Percentiles rank a stretch among this genome's conserved stretches.
These are phyloP conservation scores for Caranx melampygus DNA, from an alignment of 2,113 vertebrate species.

Conservation along the genomic window DNA sequence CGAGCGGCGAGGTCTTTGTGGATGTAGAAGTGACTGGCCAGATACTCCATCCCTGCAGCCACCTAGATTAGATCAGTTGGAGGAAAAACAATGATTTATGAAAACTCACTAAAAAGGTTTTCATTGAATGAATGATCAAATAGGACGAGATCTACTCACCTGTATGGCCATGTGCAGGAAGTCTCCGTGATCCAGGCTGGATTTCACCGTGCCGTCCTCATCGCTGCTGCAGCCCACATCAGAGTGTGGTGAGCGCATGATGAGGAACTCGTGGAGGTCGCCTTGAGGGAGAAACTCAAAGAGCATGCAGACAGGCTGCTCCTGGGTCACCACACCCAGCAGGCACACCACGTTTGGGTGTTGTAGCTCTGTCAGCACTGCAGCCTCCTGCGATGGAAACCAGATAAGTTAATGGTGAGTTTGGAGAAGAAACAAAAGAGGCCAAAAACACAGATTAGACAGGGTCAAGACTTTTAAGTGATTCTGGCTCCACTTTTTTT, in stretches of 20 bases:
- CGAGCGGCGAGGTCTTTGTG: conserved; percentile 97
- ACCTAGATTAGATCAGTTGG: conserved; percentile 74
- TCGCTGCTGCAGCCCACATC: conserved; percentile 98
- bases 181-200: conserved; percentile 95
- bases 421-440: background rate
- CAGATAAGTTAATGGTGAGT: background rate
- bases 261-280: conserved; percentile 98
- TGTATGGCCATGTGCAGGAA: conserved; percentile 95
- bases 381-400: conserved; percentile 82
- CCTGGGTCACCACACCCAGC: conserved; percentile 94
- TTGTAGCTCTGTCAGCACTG: conserved; percentile 92
- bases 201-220: conserved; percentile 96
- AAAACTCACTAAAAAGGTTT: background rate
- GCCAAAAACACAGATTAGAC: too few species aligned
- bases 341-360: conserved; percentile 96
- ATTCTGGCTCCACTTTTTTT: background rate
- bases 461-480: too few species aligned
- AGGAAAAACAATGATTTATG: conserved; percentile 1
- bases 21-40: conserved; percentile 92
- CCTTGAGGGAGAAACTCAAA: conserved; percentile 96
- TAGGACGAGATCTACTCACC: conserved; percentile 33
- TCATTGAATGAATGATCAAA: too few species aligned
- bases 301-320: conserved; percentile 95
- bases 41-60: conserved; percentile 97
- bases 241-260: conserved; percentile 96